These are phyloP conservation scores for Cyprinodon tularosa DNA, from an alignment of 2,113 vertebrate genomes.

Conservation along the genomic window DNA sequence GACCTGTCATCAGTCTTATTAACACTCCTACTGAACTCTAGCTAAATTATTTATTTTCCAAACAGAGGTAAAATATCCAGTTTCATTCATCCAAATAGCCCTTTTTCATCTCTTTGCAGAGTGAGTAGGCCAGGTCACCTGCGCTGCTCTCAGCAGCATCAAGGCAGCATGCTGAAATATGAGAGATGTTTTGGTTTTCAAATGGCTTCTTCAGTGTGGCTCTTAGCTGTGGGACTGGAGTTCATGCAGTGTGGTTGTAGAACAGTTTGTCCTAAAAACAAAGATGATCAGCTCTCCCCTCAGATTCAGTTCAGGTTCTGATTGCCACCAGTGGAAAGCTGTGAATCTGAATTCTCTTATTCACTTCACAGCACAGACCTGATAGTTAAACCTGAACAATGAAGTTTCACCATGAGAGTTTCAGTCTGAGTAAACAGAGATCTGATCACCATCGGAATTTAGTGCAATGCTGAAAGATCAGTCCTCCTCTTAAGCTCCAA, in stretches of 20 bases:
- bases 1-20: too few species aligned
- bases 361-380: neutral
- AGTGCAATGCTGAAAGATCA: too few species aligned
- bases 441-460: too few species aligned
- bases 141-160: slow-evolving; percentile 15
- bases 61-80: slow-evolving; percentile 34
- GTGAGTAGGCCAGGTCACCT: slow-evolving; percentile 36
- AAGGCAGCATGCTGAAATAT: slow-evolving; percentile 29
- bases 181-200: slow-evolving; percentile 42
- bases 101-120: slow-evolving; percentile 21
- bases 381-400: neutral
- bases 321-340: slow-evolving; percentile 11
- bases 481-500: too few species aligned
- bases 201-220: slow-evolving; percentile 24
- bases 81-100: slow-evolving; percentile 41
- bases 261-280: slow-evolving; percentile 42
- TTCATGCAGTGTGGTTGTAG: slow-evolving; percentile 2
- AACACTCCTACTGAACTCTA: slow-evolving; percentile 13
- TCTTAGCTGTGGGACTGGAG: slow-evolving; percentile 13
- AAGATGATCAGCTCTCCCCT: slow-evolving; percentile 40
- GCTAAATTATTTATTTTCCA: slow-evolving; percentile 70
- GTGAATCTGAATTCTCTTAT: neutral
- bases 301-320: slow-evolving; percentile 31
- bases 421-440: neutral
- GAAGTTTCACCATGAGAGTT: neutral